Percentiles rank a stretch among this genome's conserved stretches.
Evolutionary conservation across 2,888 invertebrate species (phyloP).

Genomic region (Drosophila subsilvestris): DNA sequence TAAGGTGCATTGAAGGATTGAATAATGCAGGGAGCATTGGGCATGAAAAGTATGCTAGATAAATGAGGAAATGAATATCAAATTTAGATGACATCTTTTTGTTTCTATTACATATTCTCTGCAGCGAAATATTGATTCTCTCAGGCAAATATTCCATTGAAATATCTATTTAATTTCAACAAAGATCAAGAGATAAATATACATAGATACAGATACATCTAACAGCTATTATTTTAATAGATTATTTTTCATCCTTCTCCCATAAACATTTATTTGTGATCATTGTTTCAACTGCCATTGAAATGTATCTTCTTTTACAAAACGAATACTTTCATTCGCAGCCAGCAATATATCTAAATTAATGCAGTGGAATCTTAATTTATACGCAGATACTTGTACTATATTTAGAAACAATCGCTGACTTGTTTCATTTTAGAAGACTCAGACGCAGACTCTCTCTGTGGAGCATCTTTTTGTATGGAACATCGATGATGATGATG

Average conservation of each 20-base stretch:
- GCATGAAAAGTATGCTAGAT: no score
- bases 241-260: neutral
- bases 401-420: constrained; percentile 18
- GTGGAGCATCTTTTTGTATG: neutral
- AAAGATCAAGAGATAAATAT: no score
- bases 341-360: constrained; percentile 13
- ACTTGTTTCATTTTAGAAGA: constrained; percentile 21
- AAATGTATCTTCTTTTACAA: neutral
- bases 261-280: neutral
- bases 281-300: neutral
- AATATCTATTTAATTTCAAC: no score
- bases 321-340: constrained; percentile 16
- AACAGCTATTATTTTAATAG: no score
- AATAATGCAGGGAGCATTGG: neutral
- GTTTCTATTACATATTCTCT: no score
- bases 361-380: constrained; percentile 16
- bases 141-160: no score
- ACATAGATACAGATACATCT: no score
- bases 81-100: no score
- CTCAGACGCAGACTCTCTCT: neutral
- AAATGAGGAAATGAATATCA: no score
- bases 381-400: constrained; percentile 4
- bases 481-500: constrained; percentile 35
- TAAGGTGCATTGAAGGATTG: neutral
- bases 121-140: no score